phyloP scores from a whole-genome alignment of 2,888 invertebrate genomes.

The Noctua pronuba region DNA sequence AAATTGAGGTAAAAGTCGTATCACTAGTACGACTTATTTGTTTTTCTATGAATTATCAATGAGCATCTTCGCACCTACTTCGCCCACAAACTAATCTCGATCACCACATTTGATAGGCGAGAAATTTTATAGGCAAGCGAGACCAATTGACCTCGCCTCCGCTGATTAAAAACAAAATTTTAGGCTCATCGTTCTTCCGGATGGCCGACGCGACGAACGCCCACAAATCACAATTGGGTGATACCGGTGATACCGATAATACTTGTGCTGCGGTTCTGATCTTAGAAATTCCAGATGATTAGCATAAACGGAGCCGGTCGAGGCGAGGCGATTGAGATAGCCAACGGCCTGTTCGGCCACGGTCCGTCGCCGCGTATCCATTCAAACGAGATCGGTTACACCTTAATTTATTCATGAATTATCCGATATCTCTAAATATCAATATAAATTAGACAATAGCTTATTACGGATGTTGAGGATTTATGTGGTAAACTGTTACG shows the following conservation, averaged over 20 bases:
- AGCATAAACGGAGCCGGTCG: conserved; percentile 80
- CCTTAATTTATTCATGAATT: conserved; percentile 68
- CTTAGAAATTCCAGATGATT: conserved; percentile 79
- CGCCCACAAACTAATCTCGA: conserved; percentile 73
- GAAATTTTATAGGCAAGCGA: conserved; percentile 77
- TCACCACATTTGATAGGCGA: conserved; percentile 72
- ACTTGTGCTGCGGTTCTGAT: conserved; percentile 70
- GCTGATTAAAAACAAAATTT: conserved; percentile 73
- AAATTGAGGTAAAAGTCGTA: conserved; percentile 67
- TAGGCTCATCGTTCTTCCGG: conserved; percentile 80
- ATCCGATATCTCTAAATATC: conserved; percentile 62
- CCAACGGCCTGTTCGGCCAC: conserved; percentile 70
- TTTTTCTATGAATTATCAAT: conserved; percentile 72
- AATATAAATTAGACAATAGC: conserved; percentile 61
- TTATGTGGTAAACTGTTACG: conserved; percentile 61
- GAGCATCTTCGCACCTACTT: conserved; percentile 74
- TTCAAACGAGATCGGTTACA: conserved; percentile 67
- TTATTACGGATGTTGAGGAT: conserved; percentile 60
- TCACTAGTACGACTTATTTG: conserved; percentile 66
- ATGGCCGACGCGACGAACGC: conserved; percentile 63
- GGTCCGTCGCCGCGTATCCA: conserved; percentile 63
- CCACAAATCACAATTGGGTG: conserved; percentile 77
- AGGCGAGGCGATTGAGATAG: conserved; percentile 75
- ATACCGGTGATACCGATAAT: conserved; percentile 73
- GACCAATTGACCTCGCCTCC: conserved; percentile 77